Base-by-base conservation (phyloP, 1,140 invertebrate species). In the Zelostemma sp. region DNA sequence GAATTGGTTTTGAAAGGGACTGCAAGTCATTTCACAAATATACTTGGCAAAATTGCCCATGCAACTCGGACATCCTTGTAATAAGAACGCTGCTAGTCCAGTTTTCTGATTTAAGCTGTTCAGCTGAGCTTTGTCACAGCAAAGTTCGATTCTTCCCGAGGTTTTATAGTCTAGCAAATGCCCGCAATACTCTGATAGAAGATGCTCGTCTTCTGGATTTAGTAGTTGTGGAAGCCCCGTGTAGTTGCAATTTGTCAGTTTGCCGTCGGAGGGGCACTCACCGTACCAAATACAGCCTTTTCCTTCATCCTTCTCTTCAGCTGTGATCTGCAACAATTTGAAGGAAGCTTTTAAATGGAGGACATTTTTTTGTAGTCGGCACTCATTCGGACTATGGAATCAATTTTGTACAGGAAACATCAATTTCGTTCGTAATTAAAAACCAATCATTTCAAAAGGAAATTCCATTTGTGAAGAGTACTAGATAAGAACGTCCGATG, bases 1-100 rank as follows among this genome's bases (percentile, higher is more conserved):
- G 21, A 35, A 35, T 1, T 6, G 5, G 1, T 35, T 35, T 35
- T 35, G 33, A n/a, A 11, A 9, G 1, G 33, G 33, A n/a, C 33
- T 35, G n/a, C 33, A 35, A 9, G 33, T 35, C 33, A 35, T 35
- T n/a, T 35, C 33, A 35, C 33, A 35, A 35, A 35, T n/a, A n/a
- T 2, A 9, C 33, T 35, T 35, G 6, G 11, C 33, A 11, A 35
- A 35, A 35, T 35, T 35, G n/a, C 6, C 6, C 33, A 35, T 35
- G 33, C 33, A 35, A n/a, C n/a, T 35, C 11, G 33, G 33, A n/a
- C 33, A 35, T 35, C 33, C 2, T 1, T n/a, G 5, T 6, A 35
- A 9, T 1, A 35, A 35, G 2, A 35, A 2, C 11, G 3, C 33
- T 6, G 33, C 33, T n/a, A 35, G 3, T 28, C 11, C 33, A 35